These are phyloP conservation scores for Gambusia affinis DNA, from an alignment of 2,113 vertebrate genomes.

Conservation along the genomic window DNA sequence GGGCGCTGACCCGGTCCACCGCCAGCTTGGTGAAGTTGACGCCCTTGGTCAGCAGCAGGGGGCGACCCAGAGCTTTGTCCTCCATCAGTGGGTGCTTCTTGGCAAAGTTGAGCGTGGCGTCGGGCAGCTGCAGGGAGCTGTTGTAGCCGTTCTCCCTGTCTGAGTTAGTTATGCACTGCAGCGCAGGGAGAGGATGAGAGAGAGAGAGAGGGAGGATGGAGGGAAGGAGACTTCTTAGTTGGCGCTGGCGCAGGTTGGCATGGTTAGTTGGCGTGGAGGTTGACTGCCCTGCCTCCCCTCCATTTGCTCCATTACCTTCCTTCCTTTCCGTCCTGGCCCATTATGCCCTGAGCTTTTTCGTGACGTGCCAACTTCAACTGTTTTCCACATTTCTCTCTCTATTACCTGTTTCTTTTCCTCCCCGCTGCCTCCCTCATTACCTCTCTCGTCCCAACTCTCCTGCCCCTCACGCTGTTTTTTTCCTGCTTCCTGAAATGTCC, in stretches of 20 bases:
- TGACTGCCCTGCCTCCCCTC: constrained; percentile 3
- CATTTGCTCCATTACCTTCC: constrained; percentile 19
- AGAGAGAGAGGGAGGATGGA: constrained; percentile 18
- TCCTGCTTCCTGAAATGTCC: too few relatives aligned
- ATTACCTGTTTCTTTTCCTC: constrained; percentile 13
- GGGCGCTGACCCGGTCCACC: constrained; percentile 83
- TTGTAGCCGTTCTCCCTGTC: constrained; percentile 87
- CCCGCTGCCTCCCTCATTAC: constrained; percentile 11
- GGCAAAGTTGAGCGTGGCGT: constrained; percentile 94
- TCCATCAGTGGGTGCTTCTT: constrained; percentile 97
- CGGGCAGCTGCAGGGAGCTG: constrained; percentile 93
- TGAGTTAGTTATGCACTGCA: constrained; percentile 91
- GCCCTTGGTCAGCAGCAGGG: constrained; percentile 91
- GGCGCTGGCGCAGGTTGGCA: constrained; percentile 57
- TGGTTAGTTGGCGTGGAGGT: constrained; percentile 49
- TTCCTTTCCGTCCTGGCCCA: constrained; percentile 47
- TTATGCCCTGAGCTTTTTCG: constrained; percentile 40
- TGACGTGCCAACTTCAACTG: constrained; percentile 38
- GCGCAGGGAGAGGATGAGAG: constrained; percentile 7
- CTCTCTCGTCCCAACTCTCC: neutral
- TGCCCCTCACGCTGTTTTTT: too few relatives aligned
- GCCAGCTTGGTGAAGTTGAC: constrained; percentile 93
- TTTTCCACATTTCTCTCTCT: constrained; percentile 18
- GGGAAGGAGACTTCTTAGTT: constrained; percentile 56
- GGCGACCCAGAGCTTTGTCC: constrained; percentile 84